Evolutionary conservation across 2,888 invertebrate species (phyloP).

Genomic region (Torymus aiolomorphi): DNA sequence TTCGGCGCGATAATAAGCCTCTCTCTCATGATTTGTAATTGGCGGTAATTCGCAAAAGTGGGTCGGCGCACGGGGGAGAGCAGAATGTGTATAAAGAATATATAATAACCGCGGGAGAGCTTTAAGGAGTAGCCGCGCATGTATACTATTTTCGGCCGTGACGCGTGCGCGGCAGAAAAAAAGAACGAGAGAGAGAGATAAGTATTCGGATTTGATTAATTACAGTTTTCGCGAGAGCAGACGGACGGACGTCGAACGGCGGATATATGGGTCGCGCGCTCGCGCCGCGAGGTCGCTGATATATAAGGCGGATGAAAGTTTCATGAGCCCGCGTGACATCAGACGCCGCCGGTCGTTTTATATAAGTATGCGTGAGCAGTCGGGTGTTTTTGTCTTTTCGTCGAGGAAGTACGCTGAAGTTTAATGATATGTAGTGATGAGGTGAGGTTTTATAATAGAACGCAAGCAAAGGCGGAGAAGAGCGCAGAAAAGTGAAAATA

Average conservation of each 20-base stretch:
- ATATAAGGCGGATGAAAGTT: conserved; percentile 30
- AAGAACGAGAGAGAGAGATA: background rate
- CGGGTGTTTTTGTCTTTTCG: too few species aligned
- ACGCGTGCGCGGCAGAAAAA: conserved; percentile 53
- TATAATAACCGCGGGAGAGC: too few species aligned
- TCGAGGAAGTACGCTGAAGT: too few species aligned
- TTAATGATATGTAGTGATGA: too few species aligned
- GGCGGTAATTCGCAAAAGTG: conserved; percentile 52
- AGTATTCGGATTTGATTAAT: conserved; percentile 65
- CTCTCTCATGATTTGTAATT: conserved; percentile 18
- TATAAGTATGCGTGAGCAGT: too few species aligned
- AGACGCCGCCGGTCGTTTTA: conserved; percentile 7
- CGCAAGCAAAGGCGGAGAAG: too few species aligned
- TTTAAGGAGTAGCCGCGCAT: conserved; percentile 59
- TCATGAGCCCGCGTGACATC: conserved; percentile 32
- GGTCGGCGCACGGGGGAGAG: conserved; percentile 45
- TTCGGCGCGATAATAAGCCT: background rate
- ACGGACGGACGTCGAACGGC: conserved; percentile 11
- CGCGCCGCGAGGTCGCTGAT: background rate
- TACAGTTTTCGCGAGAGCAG: conserved; percentile 61
- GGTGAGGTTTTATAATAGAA: too few species aligned
- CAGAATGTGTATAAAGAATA: too few species aligned
- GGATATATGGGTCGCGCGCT: conserved; percentile 31
- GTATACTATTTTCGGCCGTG: conserved; percentile 68
- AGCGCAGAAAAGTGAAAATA: too few species aligned